Conservation (phyloP, 2,113 vertebrate species). For the Trachemys scripta region DNA sequence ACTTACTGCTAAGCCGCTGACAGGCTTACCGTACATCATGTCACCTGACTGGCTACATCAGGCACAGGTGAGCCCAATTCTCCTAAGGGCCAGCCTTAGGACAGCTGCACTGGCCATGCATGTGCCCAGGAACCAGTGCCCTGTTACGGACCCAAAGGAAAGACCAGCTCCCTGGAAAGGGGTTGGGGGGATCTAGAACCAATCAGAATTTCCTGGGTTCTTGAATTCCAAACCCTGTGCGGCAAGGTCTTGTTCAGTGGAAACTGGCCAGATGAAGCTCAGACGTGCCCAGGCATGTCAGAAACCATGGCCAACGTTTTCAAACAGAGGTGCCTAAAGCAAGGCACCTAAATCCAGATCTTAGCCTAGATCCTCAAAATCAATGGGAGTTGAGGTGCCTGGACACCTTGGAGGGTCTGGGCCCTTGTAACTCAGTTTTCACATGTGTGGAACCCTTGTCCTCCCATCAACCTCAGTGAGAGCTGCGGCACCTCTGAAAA, state of each 20-base stretch:
- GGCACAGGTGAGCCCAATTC: not conserved
- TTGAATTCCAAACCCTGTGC: not conserved
- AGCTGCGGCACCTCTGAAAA: not conserved
- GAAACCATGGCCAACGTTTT: not conserved
- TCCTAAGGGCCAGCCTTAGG: not conserved
- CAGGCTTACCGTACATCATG: not conserved
- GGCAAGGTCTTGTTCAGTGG: slow-evolving; percentile 18
- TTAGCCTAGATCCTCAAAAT: not conserved
- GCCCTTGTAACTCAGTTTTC: not conserved
- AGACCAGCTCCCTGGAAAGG: not conserved
- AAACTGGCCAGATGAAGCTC: slow-evolving; percentile 36
- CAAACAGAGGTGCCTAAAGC: not conserved
- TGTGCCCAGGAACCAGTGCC: not conserved
- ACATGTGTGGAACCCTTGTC: not conserved
- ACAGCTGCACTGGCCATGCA: accelerated
- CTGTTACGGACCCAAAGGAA: slow-evolving; percentile 7
- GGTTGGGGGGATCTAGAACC: slow-evolving; percentile 1
- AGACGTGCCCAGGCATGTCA: not conserved
- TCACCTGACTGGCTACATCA: not conserved
- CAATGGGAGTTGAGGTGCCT: not conserved
- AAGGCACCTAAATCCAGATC: not conserved
- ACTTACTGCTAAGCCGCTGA: not conserved
- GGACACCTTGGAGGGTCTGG: not conserved
- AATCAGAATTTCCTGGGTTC: not conserved
- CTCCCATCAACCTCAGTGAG: not conserved